Evolutionary conservation across 2,888 invertebrate species (phyloP), one percentile per base, ranked within the genome.

Genomic region (Rhagophthalmus giganteus): DNA sequence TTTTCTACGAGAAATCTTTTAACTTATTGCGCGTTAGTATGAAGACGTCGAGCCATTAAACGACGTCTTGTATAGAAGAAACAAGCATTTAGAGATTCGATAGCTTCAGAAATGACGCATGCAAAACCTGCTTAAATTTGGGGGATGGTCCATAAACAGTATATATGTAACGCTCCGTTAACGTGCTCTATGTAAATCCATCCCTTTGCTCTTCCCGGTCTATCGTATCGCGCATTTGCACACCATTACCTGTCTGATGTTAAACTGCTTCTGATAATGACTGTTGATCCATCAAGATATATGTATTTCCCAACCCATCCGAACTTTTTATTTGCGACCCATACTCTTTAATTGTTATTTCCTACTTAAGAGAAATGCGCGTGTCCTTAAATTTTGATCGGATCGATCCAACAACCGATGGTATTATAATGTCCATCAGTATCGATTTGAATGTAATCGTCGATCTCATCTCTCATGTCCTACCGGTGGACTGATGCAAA

Each of bases 211-310:
- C 49, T 44, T 44, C 33, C 46, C 25, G 12, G 13, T 25, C 20
- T 24, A 7, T 55, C 64, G 62, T 72, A 73, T 73, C 72, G 67
- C 68, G 62, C 65, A 71, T 73, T 73, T 66, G 72, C 73, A 72
- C 71, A 67, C 72, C 73, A 73, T 73, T 73, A 73, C 73, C 73
- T 73, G 70, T 67, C 64, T 55, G 67, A 67, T 70, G 66, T 66
- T 66, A 67, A 59, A 62, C 59, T 49, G 54, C 53, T 45, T 42
- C 56, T 49, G 64, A 68, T 65, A 68, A 63, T 61, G 52, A 46
- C 54, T 46, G 46, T 26, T 38, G 49, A 49, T 54, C 49, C 46
- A 50, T 54, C 46, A 41, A 35, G 25, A 46, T 34, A 40, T 46
- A 46, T 30, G 34, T n/a, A 27, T 40, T 44, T 44, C 42, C 38